A percentile compares a stretch with the other conserved stretches of the same genome.
phyloP scores from a whole-genome alignment of 2,888 invertebrate genomes.

The Anodontia alba region DNA sequence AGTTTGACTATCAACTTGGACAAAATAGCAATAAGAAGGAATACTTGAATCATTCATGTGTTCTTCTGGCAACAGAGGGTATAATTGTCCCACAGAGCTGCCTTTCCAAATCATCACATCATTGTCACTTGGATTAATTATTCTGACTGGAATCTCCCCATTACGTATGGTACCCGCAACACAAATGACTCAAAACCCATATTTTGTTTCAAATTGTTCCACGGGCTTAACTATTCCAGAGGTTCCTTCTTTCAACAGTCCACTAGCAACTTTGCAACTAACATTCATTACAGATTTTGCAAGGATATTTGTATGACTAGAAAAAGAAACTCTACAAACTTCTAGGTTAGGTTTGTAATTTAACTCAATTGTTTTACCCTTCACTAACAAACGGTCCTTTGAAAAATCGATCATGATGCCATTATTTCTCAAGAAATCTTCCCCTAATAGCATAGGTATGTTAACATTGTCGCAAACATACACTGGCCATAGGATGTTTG shows the following conservation, averaged over 20 bases:
- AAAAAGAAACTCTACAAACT: conserved; percentile 3
- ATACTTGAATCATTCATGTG: background rate
- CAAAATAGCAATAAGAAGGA: conserved; percentile 14
- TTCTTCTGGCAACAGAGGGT: conserved; percentile 2
- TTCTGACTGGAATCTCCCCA: conserved; percentile 11
- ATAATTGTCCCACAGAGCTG: conserved; percentile 7
- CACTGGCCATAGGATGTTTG: conserved; percentile 7
- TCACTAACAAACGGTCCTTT: background rate
- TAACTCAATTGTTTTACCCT: background rate
- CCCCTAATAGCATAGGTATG: conserved; percentile 14
- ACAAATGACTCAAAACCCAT: conserved; percentile 3
- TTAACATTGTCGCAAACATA: conserved; percentile 14
- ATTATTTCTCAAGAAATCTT: conserved; percentile 14
- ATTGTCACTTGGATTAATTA: conserved; percentile 1
- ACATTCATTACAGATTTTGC: conserved; percentile 11
- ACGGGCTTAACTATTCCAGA: background rate
- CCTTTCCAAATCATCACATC: conserved; percentile 17
- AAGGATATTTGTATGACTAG: background rate
- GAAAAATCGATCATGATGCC: conserved; percentile 17
- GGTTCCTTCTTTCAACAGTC: conserved; percentile 3
- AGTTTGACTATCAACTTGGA: background rate
- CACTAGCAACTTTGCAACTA: conserved; percentile 16
- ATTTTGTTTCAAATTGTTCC: conserved; percentile 14
- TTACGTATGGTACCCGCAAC: conserved; percentile 1
- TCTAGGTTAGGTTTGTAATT: conserved; percentile 11